A percentile compares a stretch with the other conserved stretches of the same genome.
Evolutionary conservation across 2,113 vertebrate species (phyloP).

Genomic region (Ploceus nigricollis): DNA sequence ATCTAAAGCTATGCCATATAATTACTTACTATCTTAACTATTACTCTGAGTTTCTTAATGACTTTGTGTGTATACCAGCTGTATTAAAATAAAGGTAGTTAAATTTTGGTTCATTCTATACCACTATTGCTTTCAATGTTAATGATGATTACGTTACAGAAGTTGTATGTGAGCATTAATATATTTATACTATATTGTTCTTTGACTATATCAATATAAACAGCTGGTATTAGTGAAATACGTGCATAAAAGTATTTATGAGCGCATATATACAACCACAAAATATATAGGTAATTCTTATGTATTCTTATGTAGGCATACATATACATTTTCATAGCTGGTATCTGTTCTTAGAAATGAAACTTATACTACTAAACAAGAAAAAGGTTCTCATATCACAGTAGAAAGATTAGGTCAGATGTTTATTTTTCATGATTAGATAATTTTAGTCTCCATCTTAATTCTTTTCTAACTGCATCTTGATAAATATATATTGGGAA

Average conservation of each 20-base stretch:
- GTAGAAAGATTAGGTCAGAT: background rate
- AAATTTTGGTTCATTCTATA: background rate
- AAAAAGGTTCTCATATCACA: background rate
- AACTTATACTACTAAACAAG: background rate
- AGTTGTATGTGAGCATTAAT: background rate
- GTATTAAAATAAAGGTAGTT: background rate
- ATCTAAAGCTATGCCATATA: background rate
- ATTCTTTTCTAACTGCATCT: background rate
- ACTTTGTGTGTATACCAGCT: background rate
- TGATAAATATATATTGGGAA: background rate
- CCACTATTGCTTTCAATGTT: background rate
- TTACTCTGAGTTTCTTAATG: background rate
- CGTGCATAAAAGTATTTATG: background rate
- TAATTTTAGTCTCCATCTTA: background rate
- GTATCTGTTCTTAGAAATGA: background rate
- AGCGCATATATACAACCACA: background rate
- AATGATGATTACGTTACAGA: background rate
- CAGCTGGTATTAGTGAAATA: background rate
- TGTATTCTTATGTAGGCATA: background rate
- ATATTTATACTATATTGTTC: background rate
- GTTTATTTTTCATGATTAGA: background rate
- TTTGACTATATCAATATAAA: background rate
- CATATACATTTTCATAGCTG: background rate
- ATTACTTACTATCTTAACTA: background rate
- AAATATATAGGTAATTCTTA: background rate